These are phyloP conservation scores for Drosophila varians DNA, from an alignment of 1,140 invertebrate species.

Conservation along the genomic window DNA sequence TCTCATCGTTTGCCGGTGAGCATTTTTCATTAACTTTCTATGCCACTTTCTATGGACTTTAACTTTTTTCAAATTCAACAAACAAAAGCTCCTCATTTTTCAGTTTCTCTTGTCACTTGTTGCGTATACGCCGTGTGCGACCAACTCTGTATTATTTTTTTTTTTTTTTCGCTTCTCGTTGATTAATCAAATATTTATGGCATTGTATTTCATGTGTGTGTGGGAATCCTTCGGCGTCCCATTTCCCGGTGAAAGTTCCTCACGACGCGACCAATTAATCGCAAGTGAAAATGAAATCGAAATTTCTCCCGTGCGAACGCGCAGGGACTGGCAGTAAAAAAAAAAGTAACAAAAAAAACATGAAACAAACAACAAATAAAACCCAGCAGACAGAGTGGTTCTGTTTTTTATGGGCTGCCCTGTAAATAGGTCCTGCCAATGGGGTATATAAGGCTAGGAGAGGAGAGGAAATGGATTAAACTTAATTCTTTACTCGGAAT, in stretches of 20 bases:
- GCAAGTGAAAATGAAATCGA: constrained; percentile 44
- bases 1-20: constrained; percentile 45
- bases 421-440: background rate
- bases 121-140: constrained; percentile 70
- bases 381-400: constrained; percentile 20
- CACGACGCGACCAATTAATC: constrained; percentile 22
- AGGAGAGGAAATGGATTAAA: no score
- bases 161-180: background rate
- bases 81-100: constrained; percentile 12
- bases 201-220: constrained; percentile 24
- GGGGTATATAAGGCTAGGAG: constrained; percentile 8
- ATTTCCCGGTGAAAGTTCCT: constrained; percentile 1
- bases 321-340: constrained; percentile 5
- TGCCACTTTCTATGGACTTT: constrained; percentile 51
- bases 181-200: constrained; percentile 41
- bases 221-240: constrained; percentile 3
- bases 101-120: constrained; percentile 60
- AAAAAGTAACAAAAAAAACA: constrained; percentile 17
- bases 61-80: constrained; percentile 52
- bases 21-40: constrained; percentile 71
- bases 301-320: constrained; percentile 7
- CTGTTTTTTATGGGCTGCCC: constrained; percentile 26
- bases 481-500: no score
- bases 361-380: constrained; percentile 32
- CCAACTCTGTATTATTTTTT: background rate